These are phyloP conservation scores for Bos taurus DNA, from an alignment of 2,113 vertebrate species.

Conservation along the genomic window ARS-UCD2.0 NC_037329.1:93249001-93249500, in stretches of 20 bases:
- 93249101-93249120: conserved; percentile 41
- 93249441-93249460: conserved; percentile 25
- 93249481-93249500: conserved; percentile 57
- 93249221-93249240: conserved; percentile 32
- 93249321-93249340: neutral
- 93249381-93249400: neutral
- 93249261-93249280: conserved; percentile 49
- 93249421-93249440: neutral
- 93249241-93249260: conserved; percentile 2
- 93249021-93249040: conserved; percentile 5
- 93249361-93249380: neutral
- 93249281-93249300: neutral
- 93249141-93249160: neutral
- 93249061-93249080: neutral
- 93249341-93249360: neutral
- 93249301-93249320: conserved; percentile 52
- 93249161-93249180: conserved; percentile 8
- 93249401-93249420: neutral
- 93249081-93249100: conserved; percentile 43
- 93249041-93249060: neutral
- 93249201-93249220: conserved; percentile 49
- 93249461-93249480: conserved; percentile 17
- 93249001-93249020: conserved; percentile 31
- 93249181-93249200: conserved; percentile 31
- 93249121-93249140: conserved; percentile 38